phyloP scores from a whole-genome alignment of 1,140 invertebrate genomes.

The Halyomorpha halys region DNA sequence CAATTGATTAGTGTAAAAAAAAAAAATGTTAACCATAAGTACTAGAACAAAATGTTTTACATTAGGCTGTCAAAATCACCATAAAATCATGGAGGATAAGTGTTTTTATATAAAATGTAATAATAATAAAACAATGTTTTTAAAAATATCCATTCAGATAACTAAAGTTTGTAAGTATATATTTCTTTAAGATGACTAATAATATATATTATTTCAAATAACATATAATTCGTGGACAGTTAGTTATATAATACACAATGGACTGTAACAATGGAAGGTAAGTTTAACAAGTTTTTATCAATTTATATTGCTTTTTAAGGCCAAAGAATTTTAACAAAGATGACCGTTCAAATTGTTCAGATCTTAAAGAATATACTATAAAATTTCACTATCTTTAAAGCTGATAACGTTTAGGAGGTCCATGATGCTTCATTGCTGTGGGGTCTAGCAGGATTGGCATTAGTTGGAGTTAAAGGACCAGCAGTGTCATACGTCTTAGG shows the following conservation, averaged over 20 bases:
- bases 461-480: not conserved
- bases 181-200: too few relatives aligned
- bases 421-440: slow-evolving; percentile 11
- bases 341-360: not conserved
- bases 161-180: too few relatives aligned
- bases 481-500: slow-evolving; percentile 17
- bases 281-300: not conserved
- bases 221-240: not conserved
- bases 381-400: not conserved
- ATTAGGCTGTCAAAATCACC: too few relatives aligned
- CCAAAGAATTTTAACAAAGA: too few relatives aligned
- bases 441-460: not conserved
- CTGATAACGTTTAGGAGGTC: not conserved
- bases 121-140: too few relatives aligned
- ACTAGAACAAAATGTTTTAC: too few relatives aligned
- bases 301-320: not conserved
- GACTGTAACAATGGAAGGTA: not conserved
- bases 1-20: too few relatives aligned
- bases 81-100: too few relatives aligned
- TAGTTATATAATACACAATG: not conserved
- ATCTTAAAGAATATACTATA: not conserved
- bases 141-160: too few relatives aligned
- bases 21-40: too few relatives aligned
- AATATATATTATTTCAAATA: too few relatives aligned
- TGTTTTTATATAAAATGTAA: too few relatives aligned